Evolutionary conservation across 1,140 invertebrate species (phyloP), one percentile per base, ranked within the genome.

Genomic region (Pseudachorutes palmiensis): DNA sequence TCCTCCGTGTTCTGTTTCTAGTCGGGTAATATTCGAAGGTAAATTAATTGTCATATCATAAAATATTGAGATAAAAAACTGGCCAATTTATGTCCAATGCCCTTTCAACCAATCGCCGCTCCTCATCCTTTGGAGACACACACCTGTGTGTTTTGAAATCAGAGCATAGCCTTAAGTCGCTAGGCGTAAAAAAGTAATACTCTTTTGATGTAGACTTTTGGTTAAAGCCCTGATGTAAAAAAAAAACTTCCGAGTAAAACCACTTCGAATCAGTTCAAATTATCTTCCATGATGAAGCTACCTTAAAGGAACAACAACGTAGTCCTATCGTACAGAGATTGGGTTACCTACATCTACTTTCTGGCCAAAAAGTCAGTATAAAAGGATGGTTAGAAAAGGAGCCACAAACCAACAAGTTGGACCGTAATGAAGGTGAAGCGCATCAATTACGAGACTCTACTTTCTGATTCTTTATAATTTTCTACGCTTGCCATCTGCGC

Each of bases 21-120:
- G n/a, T 55, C 51, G 5, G 12, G 51, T 14, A 26, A 26, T 55
- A 19, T 55, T 55, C 24, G 51, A 55, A 14, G 9, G 51, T 16
- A 55, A 55, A 55, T 55, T 55, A 55, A 55, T 55, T 55, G 51
- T 55, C 51, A 55, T 55, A 55, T 55, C 51, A 55, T 55, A 55
- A 55, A 55, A 19, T 45, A 45, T 45, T 45, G 36, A 19, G 36
- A 9, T 12, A 12, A 55, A 24, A 55, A 55, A 55, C 9, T 55
- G 24, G 51, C 5, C 5, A 12, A 19, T 55, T 22, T 22, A 19
- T 24, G 12, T 55, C 51, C 51, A 24, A 19, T 24, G 51, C 12
- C 51, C 24, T 24, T 55, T 55, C 36, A 41, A 41, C 36, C 36
- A 41, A 41, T 41, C 36, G 19, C 36, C 24, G 51, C 51, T 55